Evolutionary conservation across 2,797 vertebrate genomes (phyloP), one percentile per base, ranked within the genome.

Genomic region (Aotus griseimembra): DNA sequence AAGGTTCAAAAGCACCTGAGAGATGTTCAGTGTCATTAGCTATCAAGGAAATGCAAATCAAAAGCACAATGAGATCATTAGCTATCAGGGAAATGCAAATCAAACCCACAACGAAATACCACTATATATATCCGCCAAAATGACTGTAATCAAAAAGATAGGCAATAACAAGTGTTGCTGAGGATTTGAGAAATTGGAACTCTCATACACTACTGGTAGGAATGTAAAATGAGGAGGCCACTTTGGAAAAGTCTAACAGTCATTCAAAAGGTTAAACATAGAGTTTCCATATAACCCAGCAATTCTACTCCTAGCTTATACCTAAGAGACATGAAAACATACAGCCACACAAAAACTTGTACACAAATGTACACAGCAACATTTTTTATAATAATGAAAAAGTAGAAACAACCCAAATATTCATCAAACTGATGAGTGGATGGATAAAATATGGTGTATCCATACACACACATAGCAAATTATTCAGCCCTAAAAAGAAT

Each of bases 21-120:
- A 75, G 41, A 48, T 61, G 30, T 10, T 89, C 73, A 44, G n/a
- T 39, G 44, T 94, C 67, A 72, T 84, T 92, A 46, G 36, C 67
- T 30, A 48, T 20, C 61, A 81, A 41, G 44, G 70, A 88, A 88
- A 94, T 57, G 76, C 82, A 83, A 57, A 81, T 84, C 17, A 86
- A 95, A 93, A 52, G 39, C 30, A 48, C 70, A 95, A 2, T 70
- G n/a, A 93, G 41, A 58, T 94, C 67, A 72, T 84, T 92, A 44
- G n/a, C 67, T 30, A 46, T 20, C 58, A 81, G 48, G 44, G 70
- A 88, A 88, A 94, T 57, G 75, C 82, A 83, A 57, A 81, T 84
- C 17, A 86, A 95, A 93, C 72, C 46, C 30, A 48, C 70, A 95
- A 2, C 57, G n/a, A 93, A 41, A 58, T 50, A 58, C 44, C 41